Conservation (phyloP, 1,140 invertebrate species). For the Choristoneura fumiferana region DNA sequence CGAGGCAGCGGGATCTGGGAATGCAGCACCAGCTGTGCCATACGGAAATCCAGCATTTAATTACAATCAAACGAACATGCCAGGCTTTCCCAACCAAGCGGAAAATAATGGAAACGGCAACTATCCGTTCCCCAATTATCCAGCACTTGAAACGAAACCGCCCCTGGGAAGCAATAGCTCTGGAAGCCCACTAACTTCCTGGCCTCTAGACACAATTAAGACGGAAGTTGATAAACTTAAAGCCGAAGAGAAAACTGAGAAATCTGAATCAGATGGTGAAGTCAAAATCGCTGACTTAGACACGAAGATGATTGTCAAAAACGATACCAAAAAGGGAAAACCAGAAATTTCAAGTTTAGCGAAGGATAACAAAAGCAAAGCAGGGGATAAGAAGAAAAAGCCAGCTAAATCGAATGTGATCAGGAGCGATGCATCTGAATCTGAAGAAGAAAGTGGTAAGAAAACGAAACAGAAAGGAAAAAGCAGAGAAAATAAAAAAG, state of each 20-base stretch:
- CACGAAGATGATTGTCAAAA: conserved; percentile 80
- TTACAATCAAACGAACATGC: conserved; percentile 42
- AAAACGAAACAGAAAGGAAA: conserved; percentile 50
- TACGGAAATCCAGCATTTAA: conserved; percentile 48
- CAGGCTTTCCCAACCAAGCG: conserved; percentile 40
- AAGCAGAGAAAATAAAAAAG: conserved; percentile 56
- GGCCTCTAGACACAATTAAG: conserved; percentile 69
- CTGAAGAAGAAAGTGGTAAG: conserved; percentile 52
- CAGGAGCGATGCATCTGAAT: conserved; percentile 51
- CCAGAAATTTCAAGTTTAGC: conserved; percentile 10
- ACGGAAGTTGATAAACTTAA: conserved; percentile 68
- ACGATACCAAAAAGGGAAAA: conserved; percentile 63
- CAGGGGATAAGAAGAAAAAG: conserved; percentile 35
- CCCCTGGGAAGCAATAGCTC: conserved; percentile 56
- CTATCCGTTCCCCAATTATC: conserved; percentile 44
- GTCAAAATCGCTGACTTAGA: conserved; percentile 80
- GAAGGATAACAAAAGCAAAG: conserved; percentile 31
- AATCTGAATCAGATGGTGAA: conserved; percentile 75
- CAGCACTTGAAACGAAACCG: conserved; percentile 59
- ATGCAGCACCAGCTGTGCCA: conserved; percentile 27
- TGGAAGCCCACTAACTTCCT: conserved; percentile 60
- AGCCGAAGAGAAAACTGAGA: conserved; percentile 71
- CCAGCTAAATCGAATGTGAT: conserved; percentile 32
- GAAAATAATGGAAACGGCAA: conserved; percentile 33
- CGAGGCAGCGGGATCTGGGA: conserved; percentile 32